Evolutionary conservation across 2,888 invertebrate genomes (phyloP).

Genomic region (Aethes cnicana): DNA sequence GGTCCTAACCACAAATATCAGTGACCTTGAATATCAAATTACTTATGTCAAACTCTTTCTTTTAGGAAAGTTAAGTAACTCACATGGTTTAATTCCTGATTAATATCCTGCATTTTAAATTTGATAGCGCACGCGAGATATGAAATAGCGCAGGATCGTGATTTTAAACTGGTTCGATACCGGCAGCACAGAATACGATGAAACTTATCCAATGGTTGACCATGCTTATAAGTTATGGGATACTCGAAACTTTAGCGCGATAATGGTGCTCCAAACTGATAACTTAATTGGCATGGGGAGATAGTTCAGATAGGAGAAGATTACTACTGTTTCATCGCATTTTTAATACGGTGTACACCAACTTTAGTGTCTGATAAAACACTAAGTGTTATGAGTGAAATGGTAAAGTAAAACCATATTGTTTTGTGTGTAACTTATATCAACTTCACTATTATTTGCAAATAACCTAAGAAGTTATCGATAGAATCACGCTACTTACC

Average conservation of each 20-base stretch:
- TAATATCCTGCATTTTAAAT: constrained; percentile 12
- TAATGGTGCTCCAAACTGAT: constrained; percentile 16
- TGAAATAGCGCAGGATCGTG: not conserved
- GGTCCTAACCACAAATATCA: too few relatives aligned
- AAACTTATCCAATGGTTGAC: constrained; percentile 4
- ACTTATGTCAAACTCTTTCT: too few relatives aligned
- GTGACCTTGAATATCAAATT: not conserved
- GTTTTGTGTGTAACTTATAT: too few relatives aligned
- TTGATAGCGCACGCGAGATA: not conserved
- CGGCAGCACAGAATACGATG: constrained; percentile 9
- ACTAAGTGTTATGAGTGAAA: too few relatives aligned
- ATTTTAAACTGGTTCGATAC: not conserved
- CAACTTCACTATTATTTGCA: too few relatives aligned
- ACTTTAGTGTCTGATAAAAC: too few relatives aligned
- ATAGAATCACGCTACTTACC: too few relatives aligned
- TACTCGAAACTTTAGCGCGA: constrained; percentile 1
- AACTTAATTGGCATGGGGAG: not conserved
- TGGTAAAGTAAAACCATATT: too few relatives aligned
- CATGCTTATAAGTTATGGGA: constrained; percentile 3
- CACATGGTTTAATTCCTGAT: constrained; percentile 13
- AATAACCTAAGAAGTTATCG: too few relatives aligned
- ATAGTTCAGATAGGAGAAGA: too few relatives aligned
- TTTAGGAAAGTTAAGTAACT: constrained; percentile 13
- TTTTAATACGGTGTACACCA: too few relatives aligned
- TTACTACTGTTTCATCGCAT: too few relatives aligned